Conservation (phyloP, 2,888 invertebrate genomes). For the Hirtodrosophila trivittata region DNA sequence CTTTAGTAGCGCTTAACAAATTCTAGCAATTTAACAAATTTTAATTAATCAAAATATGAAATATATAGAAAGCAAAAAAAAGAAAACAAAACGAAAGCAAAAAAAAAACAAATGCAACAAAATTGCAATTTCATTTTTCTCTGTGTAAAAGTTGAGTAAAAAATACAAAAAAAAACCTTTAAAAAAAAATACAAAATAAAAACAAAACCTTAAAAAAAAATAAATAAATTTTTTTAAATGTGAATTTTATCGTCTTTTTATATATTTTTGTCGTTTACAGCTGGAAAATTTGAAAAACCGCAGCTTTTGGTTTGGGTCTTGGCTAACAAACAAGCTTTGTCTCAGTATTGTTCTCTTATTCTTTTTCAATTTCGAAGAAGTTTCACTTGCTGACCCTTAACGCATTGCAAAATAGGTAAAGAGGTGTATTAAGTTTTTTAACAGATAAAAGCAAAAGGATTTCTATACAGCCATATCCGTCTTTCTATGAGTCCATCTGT, state of each 20-base stretch:
- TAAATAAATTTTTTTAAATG: constrained; percentile 70
- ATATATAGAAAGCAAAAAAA: constrained; percentile 26
- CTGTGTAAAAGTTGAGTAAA: constrained; percentile 78
- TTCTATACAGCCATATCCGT: no score
- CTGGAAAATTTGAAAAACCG: no score
- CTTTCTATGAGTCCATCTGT: no score
- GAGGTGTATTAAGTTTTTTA: no score
- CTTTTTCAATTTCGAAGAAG: no score
- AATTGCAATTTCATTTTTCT: constrained; percentile 77
- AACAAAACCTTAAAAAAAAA: constrained; percentile 32
- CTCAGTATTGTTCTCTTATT: no score
- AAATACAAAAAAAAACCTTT: constrained; percentile 40
- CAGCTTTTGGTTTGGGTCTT: constrained; percentile 21
- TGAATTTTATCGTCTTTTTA: constrained; percentile 29
- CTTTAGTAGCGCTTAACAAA: constrained; percentile 81
- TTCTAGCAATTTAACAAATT: constrained; percentile 80
- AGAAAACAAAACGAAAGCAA: constrained; percentile 40
- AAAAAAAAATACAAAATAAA: constrained; percentile 22
- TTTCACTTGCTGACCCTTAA: no score
- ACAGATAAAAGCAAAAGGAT: no score
- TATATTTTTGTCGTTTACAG: no score
- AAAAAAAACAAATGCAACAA: constrained; percentile 61
- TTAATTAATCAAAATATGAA: constrained; percentile 77
- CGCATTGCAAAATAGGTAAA: no score
- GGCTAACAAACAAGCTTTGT: no score